A percentile compares a stretch with the other conserved stretches of the same genome.
These are phyloP conservation scores for Argentina silus DNA, from an alignment of 2,797 vertebrate genomes.

Conservation along the genomic window DNA sequence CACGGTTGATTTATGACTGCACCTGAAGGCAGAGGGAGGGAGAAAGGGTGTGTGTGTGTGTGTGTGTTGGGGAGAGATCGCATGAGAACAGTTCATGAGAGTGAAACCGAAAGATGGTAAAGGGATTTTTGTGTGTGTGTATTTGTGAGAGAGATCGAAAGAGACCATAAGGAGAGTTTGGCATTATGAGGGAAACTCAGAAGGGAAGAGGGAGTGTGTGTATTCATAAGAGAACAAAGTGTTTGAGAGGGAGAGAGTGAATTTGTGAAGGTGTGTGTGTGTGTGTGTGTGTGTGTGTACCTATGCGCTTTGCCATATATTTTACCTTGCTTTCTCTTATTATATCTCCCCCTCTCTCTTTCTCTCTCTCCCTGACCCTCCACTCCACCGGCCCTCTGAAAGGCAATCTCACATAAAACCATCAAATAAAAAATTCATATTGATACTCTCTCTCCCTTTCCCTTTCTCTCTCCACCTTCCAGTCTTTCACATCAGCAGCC, in stretches of 20 bases:
- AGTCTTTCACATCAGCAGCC: conserved; percentile 56
- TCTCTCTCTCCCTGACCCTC: conserved; percentile 56
- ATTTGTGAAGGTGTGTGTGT: conserved; percentile 24
- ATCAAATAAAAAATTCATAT: conserved; percentile 80
- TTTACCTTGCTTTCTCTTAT: conserved; percentile 32
- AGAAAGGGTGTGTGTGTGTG: conserved; percentile 20
- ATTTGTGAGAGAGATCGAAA: conserved; percentile 12
- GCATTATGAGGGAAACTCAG: conserved; percentile 7
- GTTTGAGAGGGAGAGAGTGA: not conserved
- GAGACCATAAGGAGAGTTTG: conserved; percentile 12
- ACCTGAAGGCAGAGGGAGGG: conserved; percentile 50
- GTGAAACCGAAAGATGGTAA: too few relatives aligned
- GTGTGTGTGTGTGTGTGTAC: conserved; percentile 13
- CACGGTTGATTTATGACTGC: conserved; percentile 74
- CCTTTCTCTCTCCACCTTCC: conserved; percentile 43
- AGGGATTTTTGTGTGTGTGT: not conserved
- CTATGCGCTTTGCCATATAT: conserved; percentile 36
- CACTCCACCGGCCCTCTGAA: conserved; percentile 61
- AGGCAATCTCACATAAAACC: conserved; percentile 75
- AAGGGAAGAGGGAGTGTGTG: conserved; percentile 8
- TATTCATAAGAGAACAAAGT: conserved; percentile 17
- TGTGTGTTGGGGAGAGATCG: conserved; percentile 16
- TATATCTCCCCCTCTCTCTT: conserved; percentile 27
- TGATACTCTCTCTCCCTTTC: conserved; percentile 65
- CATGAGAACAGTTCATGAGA: not conserved